Percentiles rank a stretch among this genome's conserved stretches.
Evolutionary conservation across 2,797 vertebrate species (phyloP).

Genomic region (Botia almorhae): DNA sequence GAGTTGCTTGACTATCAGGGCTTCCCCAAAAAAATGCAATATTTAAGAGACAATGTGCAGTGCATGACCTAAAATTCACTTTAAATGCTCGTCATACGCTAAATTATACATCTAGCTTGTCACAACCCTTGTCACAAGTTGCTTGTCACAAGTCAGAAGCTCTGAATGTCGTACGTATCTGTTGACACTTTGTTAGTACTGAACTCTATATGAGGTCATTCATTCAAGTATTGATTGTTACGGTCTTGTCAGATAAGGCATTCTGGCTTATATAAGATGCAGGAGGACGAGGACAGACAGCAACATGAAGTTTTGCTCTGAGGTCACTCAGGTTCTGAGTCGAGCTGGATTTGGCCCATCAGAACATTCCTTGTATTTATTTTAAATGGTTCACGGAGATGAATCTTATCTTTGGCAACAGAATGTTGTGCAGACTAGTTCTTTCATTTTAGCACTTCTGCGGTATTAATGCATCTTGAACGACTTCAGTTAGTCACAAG

Average conservation of each 20-base stretch:
- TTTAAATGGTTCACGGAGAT: neutral
- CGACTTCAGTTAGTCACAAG: neutral
- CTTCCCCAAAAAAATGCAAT: neutral
- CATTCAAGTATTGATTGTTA: neutral
- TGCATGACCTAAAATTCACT: conserved; percentile 6
- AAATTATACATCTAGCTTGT: conserved; percentile 29
- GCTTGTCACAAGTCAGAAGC: conserved; percentile 19
- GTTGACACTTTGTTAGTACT: neutral
- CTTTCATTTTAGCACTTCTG: neutral
- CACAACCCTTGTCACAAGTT: too few relatives aligned
- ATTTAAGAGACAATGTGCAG: conserved; percentile 19
- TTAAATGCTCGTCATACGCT: neutral
- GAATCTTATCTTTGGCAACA: conserved; percentile 19
- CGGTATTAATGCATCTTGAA: neutral
- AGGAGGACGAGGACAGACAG: neutral
- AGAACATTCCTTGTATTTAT: neutral
- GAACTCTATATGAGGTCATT: conserved; percentile 6
- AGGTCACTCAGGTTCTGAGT: neutral
- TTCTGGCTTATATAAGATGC: conserved; percentile 23
- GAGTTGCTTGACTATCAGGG: neutral
- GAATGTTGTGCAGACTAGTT: too few relatives aligned
- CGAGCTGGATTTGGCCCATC: neutral
- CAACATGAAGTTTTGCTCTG: neutral
- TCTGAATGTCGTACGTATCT: neutral
- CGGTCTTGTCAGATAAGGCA: neutral